Conservation (phyloP, 2,113 vertebrate genomes). For the Xiphorhynchus elegans region DNA sequence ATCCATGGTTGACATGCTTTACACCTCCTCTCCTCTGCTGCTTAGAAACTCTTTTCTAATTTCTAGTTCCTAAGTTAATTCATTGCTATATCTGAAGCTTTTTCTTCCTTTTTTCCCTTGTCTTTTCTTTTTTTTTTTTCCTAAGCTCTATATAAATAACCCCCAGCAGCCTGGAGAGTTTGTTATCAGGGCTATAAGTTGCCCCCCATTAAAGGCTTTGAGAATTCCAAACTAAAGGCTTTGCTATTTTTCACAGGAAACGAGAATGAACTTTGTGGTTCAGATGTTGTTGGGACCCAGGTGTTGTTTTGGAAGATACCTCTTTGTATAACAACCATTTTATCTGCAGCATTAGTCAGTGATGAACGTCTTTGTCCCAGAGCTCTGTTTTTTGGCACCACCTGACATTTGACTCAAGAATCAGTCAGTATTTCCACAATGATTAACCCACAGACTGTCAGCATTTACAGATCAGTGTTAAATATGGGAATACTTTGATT, state of each 20-base stretch:
- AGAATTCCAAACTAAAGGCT: not conserved
- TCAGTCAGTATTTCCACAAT: constrained; percentile 51
- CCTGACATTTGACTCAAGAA: constrained; percentile 46
- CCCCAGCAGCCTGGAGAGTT: not conserved
- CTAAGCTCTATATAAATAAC: not conserved
- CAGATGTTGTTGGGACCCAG: constrained; percentile 17
- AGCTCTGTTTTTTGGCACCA: constrained; percentile 35
- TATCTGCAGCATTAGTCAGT: constrained; percentile 52
- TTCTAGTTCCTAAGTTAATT: constrained; percentile 1
- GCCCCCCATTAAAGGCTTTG: not conserved
- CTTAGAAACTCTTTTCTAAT: not conserved
- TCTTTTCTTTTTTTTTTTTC: rapidly evolving
- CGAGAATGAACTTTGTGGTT: constrained; percentile 1
- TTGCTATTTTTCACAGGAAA: not conserved
- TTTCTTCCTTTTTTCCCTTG: rapidly evolving
- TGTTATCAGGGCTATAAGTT: not conserved
- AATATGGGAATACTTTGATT: constrained; percentile 30
- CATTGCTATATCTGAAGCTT: not conserved
- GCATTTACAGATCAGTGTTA: not conserved
- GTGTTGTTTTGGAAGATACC: not conserved
- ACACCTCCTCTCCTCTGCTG: not conserved
- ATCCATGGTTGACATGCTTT: not conserved
- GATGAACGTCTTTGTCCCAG: not conserved
- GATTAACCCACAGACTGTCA: constrained; percentile 39
- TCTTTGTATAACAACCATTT: constrained; percentile 6